Evolutionary conservation across 2,888 invertebrate genomes (phyloP), one percentile per base, ranked within the genome.

Genomic region (Pegoplata infirma): DNA sequence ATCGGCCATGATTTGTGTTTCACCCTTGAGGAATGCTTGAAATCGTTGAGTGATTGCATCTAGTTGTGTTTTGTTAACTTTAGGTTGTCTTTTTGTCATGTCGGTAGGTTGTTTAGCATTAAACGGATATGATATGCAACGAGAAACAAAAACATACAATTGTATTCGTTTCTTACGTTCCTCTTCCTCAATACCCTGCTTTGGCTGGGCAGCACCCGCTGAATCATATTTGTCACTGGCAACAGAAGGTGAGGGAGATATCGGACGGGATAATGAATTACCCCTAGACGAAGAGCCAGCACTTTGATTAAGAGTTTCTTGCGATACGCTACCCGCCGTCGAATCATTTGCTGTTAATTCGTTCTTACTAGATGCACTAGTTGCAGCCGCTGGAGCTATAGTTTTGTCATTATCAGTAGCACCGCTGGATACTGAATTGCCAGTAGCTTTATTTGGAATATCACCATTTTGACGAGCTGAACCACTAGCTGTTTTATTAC

Each of bases 31-130:
- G 90, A 97, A 99, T 87, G 95, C 94, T 96, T 98, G 96, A 92
- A 99, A 99, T 89, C 98, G 92, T 84, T 96, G 95, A 88, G 96
- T 96, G 86, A 98, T 96, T 47, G 96, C 95, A 90, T 98, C 98
- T 82, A 98, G 91, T 90, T 99, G 98, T 89, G 97, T 97, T 88
- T 97, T 97, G 69, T 96, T 97, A 66, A 99, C 95, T 92, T 99
- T 99, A 69, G 96, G 95, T 89, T 98, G 98, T 80, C 99, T 91
- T 85, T 96, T 92, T 2, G 97, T 97, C 98, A 99, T 97, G 89
- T 99, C 99, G 6, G 98, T 98, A 0, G 98, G 98, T 89, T 99
- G 99, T 90, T 99, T 99, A 10, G 98, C 98, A 91, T 99, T 99
- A 91, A 99, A 99, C 6, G 99, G 99, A 91, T 99, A 99, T 6